Evolutionary conservation across 2,888 invertebrate genomes (phyloP), one percentile per base, ranked within the genome.

Genomic region (Drosophila putrida): DNA sequence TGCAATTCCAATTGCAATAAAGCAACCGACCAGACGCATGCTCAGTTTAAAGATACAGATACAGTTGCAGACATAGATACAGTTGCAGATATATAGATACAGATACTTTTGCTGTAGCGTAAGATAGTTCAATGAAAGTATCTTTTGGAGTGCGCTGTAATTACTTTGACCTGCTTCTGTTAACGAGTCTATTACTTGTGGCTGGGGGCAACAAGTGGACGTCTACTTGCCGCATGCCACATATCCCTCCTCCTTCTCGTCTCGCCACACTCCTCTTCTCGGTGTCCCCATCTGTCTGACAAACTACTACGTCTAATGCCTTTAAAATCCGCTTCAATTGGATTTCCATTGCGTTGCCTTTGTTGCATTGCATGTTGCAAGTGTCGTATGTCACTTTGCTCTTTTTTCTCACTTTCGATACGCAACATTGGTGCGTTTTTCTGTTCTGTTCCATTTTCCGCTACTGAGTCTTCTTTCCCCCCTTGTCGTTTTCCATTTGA

Each of bases 81-180:
- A 58, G 38, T n/a, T 66, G 10, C 10, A 31, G 31, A 31, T 31
- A 31, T 28, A 44, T 36, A 50, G 44, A 41, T 64, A 59, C 33
- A 60, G 53, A 50, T 57, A 61, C 53, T 63, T 60, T 47, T 57
- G 27, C 53, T 31, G 39, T 39, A 4, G 39, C 46, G 31, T 36
- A 13, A 13, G 50, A 35, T 35, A 54, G 60, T 68, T 61, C 41
- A 43, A 38, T 55, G 41, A 28, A 65, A 63, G 65, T 50, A 44
- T 57, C 49, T 57, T 49, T 66, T 50, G 55, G 41, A 67, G 69
- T 66, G 53, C 38, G 66, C 63, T 82, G 75, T 88, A 88, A 88
- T 88, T 88, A 88, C 89, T 88, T 88, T 88, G 89, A 88, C 88
- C 88, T 74, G 82, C 73, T 89, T 88, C 75, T 71, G 80, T 75